A percentile compares a stretch with the other conserved stretches of the same genome.
phyloP scores from a whole-genome alignment of 1,140 invertebrate genomes.

The Euura lappo region DNA sequence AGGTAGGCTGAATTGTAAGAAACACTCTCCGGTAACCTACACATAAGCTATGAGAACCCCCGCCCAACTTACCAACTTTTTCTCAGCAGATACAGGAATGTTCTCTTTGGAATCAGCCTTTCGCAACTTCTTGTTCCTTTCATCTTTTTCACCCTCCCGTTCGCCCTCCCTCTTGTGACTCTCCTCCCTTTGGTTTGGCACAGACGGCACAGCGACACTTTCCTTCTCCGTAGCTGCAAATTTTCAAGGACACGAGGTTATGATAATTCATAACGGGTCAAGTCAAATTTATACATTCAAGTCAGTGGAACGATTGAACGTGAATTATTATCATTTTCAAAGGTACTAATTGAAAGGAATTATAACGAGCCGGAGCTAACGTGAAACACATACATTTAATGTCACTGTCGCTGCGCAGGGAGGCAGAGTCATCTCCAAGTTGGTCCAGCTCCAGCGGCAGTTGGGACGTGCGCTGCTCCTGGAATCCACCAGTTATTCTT shows the following conservation, averaged over 20 bases:
- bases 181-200: slow-evolving; percentile 53
- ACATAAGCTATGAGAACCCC: no score
- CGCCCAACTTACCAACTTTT: slow-evolving; percentile 56
- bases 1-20: no score
- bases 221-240: slow-evolving; percentile 53
- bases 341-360: background rate
- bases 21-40: no score
- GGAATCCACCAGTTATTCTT: slow-evolving; percentile 31
- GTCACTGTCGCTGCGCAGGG: slow-evolving; percentile 79
- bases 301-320: slow-evolving; percentile 8
- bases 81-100: slow-evolving; percentile 55
- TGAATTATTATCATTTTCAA: slow-evolving; percentile 7
- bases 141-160: slow-evolving; percentile 59
- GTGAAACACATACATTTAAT: slow-evolving; percentile 67
- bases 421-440: slow-evolving; percentile 81
- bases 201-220: slow-evolving; percentile 42
- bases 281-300: slow-evolving; percentile 15
- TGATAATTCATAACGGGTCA: background rate
- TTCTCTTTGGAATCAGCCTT: slow-evolving; percentile 60
- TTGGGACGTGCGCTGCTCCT: slow-evolving; percentile 87
- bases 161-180: slow-evolving; percentile 59
- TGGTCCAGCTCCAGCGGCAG: slow-evolving; percentile 83
- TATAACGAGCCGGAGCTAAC: background rate
- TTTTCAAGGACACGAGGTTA: slow-evolving; percentile 12
- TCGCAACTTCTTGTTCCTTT: slow-evolving; percentile 58